A percentile compares a stretch with the other conserved stretches of the same genome.
Evolutionary conservation across 2,888 invertebrate species (phyloP).

Genomic region (Encarsia formosa): DNA sequence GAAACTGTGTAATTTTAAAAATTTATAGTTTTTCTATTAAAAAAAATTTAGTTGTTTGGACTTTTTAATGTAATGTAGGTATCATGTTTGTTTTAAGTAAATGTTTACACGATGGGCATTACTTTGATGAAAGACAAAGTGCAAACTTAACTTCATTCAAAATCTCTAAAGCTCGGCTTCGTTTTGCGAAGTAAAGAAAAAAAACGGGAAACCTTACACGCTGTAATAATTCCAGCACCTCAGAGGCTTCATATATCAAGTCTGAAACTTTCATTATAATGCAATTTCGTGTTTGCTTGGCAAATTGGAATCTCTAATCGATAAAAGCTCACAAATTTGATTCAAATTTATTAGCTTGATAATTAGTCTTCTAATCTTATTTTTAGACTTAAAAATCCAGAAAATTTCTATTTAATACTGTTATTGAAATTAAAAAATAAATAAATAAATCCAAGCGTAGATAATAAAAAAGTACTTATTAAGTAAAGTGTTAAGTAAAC

Average conservation of each 20-base stretch:
- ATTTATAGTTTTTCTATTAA: no score
- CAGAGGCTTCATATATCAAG: conserved; percentile 15
- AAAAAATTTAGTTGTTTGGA: neutral
- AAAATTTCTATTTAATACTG: neutral
- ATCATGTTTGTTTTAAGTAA: neutral
- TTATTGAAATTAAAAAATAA: neutral
- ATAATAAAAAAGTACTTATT: no score
- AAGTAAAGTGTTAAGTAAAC: neutral
- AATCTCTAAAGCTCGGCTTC: neutral
- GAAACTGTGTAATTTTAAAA: no score
- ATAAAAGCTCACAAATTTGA: neutral
- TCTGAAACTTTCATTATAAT: conserved; percentile 7
- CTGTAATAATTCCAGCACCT: conserved; percentile 13
- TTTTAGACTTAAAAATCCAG: neutral
- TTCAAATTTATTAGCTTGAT: neutral
- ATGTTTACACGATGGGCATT: neutral
- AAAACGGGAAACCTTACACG: conserved; percentile 16
- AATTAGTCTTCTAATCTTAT: neutral
- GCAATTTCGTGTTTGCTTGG: neutral
- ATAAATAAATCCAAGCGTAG: no score
- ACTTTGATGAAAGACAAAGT: neutral
- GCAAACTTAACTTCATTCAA: neutral
- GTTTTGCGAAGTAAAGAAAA: neutral
- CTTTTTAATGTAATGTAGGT: neutral
- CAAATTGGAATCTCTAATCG: neutral